Evolutionary conservation across 2,113 vertebrate genomes (phyloP).

Genomic region (Solea senegalensis): DNA sequence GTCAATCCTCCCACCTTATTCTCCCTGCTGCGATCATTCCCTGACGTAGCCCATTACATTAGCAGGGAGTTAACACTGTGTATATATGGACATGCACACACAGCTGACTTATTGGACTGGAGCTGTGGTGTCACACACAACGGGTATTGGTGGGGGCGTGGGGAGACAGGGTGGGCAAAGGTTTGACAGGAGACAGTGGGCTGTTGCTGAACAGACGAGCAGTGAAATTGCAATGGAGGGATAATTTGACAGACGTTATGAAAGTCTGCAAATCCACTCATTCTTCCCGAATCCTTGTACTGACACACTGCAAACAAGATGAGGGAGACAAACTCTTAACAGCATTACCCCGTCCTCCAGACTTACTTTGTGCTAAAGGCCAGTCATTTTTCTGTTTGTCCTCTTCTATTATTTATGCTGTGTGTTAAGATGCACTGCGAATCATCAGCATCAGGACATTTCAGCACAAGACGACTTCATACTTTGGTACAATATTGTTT

Average conservation of each 20-base stretch:
- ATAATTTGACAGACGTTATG: conserved; percentile 75
- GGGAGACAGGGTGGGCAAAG: conserved; percentile 27
- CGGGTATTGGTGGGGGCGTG: background rate
- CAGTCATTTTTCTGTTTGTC: conserved; percentile 7
- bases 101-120: conserved; percentile 39
- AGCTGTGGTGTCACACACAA: conserved; percentile 22
- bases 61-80: conserved; percentile 27
- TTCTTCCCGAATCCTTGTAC: conserved; percentile 39
- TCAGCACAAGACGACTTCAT: conserved; percentile 21
- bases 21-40: conserved; percentile 37
- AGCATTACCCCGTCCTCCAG: conserved; percentile 5
- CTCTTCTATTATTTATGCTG: conserved; percentile 22
- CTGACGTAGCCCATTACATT: conserved; percentile 62
- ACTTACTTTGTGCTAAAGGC: conserved; percentile 6
- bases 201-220: conserved; percentile 66
- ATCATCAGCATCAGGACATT: conserved; percentile 50
- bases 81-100: conserved; percentile 31
- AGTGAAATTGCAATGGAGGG: conserved; percentile 66
- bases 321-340: conserved; percentile 7
- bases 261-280: conserved; percentile 60
- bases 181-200: conserved; percentile 63
- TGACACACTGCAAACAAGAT: conserved; percentile 15
- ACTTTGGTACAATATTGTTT: conserved; percentile 42
- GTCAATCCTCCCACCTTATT: conserved; percentile 34
- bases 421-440: conserved; percentile 18